Evolutionary conservation across 2,888 invertebrate species (phyloP).

Genomic region (Rotaria macrura): DNA sequence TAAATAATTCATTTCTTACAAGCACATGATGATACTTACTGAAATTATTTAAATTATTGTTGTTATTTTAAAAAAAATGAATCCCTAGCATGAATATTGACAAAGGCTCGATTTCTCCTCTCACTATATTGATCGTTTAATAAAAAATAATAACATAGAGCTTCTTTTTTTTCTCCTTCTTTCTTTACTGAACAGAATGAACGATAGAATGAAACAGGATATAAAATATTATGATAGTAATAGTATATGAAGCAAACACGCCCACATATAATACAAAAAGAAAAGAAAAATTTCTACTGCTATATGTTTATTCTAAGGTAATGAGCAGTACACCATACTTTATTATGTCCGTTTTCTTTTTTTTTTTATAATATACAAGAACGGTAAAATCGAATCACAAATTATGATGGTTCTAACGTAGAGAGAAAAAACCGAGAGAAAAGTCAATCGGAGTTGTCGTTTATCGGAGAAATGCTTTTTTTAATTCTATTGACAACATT

Average conservation of each 20-base stretch:
- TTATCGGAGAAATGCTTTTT: background rate
- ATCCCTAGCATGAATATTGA: background rate
- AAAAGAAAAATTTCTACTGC: background rate
- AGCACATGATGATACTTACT: background rate
- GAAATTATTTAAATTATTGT: background rate
- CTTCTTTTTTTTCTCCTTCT: background rate
- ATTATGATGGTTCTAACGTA: background rate
- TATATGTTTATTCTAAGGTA: background rate
- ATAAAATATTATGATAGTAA: background rate
- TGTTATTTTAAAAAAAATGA: background rate
- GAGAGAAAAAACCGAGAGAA: background rate
- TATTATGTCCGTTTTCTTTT: background rate
- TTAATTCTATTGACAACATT: background rate
- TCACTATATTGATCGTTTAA: background rate
- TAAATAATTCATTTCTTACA: background rate
- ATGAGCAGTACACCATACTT: too few species aligned
- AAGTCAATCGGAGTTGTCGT: background rate
- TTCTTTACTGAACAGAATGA: background rate
- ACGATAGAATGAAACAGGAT: background rate
- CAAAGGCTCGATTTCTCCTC: background rate
- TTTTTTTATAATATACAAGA: background rate
- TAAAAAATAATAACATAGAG: background rate
- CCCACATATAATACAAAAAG: background rate
- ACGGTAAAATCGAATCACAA: background rate
- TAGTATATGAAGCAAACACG: background rate